A percentile compares a stretch with the other conserved stretches of the same genome.
These are phyloP conservation scores for Eristalis tenax DNA, from an alignment of 2,888 invertebrate species.

Conservation along the genomic window DNA sequence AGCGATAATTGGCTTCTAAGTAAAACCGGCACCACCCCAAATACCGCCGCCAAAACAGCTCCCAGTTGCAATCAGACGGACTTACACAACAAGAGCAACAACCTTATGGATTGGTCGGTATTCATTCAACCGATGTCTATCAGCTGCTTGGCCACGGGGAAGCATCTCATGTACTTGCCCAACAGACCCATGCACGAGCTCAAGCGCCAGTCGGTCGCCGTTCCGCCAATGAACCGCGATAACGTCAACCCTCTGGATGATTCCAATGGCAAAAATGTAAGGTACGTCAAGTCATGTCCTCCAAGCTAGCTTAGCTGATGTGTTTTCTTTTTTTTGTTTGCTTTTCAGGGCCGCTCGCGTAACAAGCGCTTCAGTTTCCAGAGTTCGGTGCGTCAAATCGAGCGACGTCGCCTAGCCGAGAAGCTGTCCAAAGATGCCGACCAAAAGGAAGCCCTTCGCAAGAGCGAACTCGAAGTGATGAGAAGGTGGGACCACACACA, in stretches of 20 bases:
- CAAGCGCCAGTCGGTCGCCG: conserved; percentile 3
- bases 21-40: conserved; percentile 82
- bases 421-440: conserved; percentile 89
- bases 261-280: conserved; percentile 73
- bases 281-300: conserved; percentile 40
- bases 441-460: conserved; percentile 88
- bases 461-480: conserved; percentile 91
- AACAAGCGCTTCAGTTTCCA: conserved; percentile 90
- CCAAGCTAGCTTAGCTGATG: background rate
- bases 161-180: conserved; percentile 90
- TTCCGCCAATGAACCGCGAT: conserved; percentile 29
- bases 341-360: conserved; percentile 11
- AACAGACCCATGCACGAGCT: conserved; percentile 52
- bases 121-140: conserved; percentile 78
- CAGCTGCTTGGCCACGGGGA: conserved; percentile 85
- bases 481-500: conserved; percentile 82
- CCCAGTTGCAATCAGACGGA: conserved; percentile 72
- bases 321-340: background rate
- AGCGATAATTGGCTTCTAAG: conserved; percentile 90
- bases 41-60: background rate
- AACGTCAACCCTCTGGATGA: conserved; percentile 70
- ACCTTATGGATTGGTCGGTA: conserved; percentile 73
- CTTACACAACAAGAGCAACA: conserved; percentile 57
- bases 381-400: conserved; percentile 91
- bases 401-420: conserved; percentile 88